Conservation (phyloP, 1,140 invertebrate species). For the Listronotus bonariensis region DNA sequence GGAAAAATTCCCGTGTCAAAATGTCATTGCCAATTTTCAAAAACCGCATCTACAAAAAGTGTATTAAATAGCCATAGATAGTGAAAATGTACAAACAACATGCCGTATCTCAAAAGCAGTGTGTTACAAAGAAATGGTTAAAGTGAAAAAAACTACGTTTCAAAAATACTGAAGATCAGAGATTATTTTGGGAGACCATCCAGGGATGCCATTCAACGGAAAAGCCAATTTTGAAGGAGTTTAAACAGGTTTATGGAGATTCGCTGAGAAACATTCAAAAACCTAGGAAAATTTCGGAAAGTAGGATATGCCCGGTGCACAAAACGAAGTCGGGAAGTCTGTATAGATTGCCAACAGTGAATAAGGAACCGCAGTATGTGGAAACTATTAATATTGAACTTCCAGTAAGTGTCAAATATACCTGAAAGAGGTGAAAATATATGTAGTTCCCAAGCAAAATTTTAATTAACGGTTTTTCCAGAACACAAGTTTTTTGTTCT, state of each 20-base stretch:
- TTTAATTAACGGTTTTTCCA: too few relatives aligned
- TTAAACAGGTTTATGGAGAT: slow-evolving; percentile 22
- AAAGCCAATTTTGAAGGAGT: slow-evolving; percentile 27
- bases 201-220: slow-evolving; percentile 14
- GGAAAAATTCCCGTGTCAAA: slow-evolving; percentile 32
- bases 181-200: not conserved
- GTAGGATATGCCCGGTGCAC: not conserved
- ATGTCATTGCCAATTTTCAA: slow-evolving; percentile 24
- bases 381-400: slow-evolving; percentile 17
- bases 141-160: slow-evolving; percentile 28
- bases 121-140: slow-evolving; percentile 18
- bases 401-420: slow-evolving; percentile 1
- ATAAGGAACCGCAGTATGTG: slow-evolving; percentile 13
- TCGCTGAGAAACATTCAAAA: not conserved
- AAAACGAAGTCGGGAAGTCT: slow-evolving; percentile 18
- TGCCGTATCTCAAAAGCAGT: slow-evolving; percentile 18
- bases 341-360: slow-evolving; percentile 10
- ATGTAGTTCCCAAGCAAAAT: too few relatives aligned
- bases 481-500: too few relatives aligned
- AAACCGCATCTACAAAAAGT: slow-evolving; percentile 11
- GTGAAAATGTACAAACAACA: slow-evolving; percentile 24
- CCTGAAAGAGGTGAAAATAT: too few relatives aligned
- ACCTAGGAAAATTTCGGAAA: too few relatives aligned
- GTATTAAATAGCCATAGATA: not conserved
- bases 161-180: slow-evolving; percentile 2